Conservation (phyloP, 2,797 vertebrate genomes). For the Parambassis ranga region DNA sequence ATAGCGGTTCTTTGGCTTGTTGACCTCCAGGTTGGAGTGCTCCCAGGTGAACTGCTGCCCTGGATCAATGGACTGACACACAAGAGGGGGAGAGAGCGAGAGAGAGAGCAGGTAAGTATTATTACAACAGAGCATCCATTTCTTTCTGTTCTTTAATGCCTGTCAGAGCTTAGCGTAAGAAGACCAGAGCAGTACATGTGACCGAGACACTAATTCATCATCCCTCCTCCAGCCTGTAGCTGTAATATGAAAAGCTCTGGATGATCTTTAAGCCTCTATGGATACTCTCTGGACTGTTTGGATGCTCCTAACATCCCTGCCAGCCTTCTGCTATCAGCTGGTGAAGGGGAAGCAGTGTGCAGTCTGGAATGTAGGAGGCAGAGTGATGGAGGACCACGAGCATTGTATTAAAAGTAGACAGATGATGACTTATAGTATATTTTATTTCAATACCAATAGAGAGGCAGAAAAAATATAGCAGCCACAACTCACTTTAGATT, state of each 20-base stretch:
- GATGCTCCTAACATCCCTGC: background rate
- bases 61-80: conserved; percentile 89
- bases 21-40: conserved; percentile 96
- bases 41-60: conserved; percentile 98
- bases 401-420: background rate
- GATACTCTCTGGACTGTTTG: background rate
- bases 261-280: conserved; percentile 3
- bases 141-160: background rate
- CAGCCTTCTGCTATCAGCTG: background rate
- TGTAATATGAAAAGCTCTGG: conserved; percentile 9
- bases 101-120: background rate
- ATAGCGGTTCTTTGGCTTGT: conserved; percentile 98
- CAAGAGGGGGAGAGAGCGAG: background rate
- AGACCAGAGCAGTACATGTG: background rate
- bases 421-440: background rate
- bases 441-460: background rate
- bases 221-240: background rate
- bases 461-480: background rate
- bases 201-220: background rate
- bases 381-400: background rate
- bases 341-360: background rate
- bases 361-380: background rate
- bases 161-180: background rate
- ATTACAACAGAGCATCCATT: background rate
- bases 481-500: background rate